phyloP scores from a whole-genome alignment of 1,140 invertebrate genomes.

The Aphis craccivora region DNA sequence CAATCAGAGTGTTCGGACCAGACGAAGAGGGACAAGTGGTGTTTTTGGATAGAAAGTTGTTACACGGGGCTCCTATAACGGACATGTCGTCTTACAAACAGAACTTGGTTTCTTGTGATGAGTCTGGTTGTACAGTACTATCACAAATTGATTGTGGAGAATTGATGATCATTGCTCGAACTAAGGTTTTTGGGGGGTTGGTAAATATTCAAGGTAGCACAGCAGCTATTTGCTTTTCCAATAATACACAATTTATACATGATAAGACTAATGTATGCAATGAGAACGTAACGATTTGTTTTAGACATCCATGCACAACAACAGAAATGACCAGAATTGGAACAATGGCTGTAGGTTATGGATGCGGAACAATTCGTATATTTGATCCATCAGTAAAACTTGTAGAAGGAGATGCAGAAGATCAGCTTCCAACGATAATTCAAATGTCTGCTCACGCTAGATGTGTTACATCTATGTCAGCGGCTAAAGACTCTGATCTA shows the following conservation, averaged over 20 bases:
- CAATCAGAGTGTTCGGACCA: conserved; percentile 61
- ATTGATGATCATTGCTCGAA: conserved; percentile 1
- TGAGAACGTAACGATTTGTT: background rate
- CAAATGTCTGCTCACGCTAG: conserved; percentile 67
- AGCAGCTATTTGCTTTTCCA: background rate
- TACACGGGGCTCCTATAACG: conserved; percentile 60
- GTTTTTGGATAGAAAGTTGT: conserved; percentile 62
- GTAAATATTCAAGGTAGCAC: background rate
- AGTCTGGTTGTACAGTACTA: conserved; percentile 59
- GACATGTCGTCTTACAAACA: conserved; percentile 60
- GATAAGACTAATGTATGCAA: background rate
- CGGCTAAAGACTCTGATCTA: conserved; percentile 64
- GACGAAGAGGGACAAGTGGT: conserved; percentile 60
- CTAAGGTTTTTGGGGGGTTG: conserved; percentile 24
- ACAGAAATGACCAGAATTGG: background rate
- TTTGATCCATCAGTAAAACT: conserved; percentile 31
- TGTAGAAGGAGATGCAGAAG: background rate
- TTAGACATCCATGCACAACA: conserved; percentile 32
- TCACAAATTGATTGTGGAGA: conserved; percentile 30
- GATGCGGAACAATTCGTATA: conserved; percentile 42
- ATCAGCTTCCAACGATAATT: conserved; percentile 61
- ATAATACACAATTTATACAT: background rate
- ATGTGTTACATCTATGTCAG: conserved; percentile 66
- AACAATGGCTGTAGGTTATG: conserved; percentile 21
- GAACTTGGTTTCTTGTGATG: conserved; percentile 62